Evolutionary conservation across 1,140 invertebrate species (phyloP).

Genomic region (Ephestia elutella): DNA sequence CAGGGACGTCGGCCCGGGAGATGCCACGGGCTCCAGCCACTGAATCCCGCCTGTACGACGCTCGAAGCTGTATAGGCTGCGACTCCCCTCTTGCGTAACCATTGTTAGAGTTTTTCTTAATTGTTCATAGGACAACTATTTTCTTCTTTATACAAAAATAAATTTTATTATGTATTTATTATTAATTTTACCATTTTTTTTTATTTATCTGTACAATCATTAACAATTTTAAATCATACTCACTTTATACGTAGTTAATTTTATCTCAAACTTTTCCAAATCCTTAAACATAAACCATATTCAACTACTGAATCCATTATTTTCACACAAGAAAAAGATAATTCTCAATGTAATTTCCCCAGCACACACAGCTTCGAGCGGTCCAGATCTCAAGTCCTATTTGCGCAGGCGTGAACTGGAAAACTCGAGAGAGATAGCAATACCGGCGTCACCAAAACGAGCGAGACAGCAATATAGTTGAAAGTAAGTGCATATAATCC

Average conservation of each 20-base stretch:
- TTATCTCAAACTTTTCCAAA: too few species aligned
- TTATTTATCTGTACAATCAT: too few species aligned
- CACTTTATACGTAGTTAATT: too few species aligned
- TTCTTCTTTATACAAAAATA: too few species aligned
- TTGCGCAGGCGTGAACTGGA: slow-evolving; percentile 53
- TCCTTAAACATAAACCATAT: too few species aligned
- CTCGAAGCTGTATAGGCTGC: slow-evolving; percentile 56
- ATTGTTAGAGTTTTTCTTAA: slow-evolving; percentile 32
- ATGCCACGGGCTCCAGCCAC: slow-evolving; percentile 50
- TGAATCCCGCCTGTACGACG: slow-evolving; percentile 40
- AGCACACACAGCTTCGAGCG: slow-evolving; percentile 59
- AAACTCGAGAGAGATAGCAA: slow-evolving; percentile 40
- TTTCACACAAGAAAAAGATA: too few species aligned
- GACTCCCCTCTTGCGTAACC: slow-evolving; percentile 67
- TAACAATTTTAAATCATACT: too few species aligned
- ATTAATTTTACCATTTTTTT: too few species aligned
- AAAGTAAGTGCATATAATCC: slow-evolving; percentile 55
- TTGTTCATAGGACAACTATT: too few species aligned
- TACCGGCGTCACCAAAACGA: slow-evolving; percentile 23
- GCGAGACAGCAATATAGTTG: slow-evolving; percentile 30
- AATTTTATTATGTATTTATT: neutral
- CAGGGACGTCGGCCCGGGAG: slow-evolving; percentile 39
- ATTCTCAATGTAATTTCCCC: slow-evolving; percentile 7
- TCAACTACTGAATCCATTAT: too few species aligned
- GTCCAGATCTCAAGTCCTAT: slow-evolving; percentile 45